These are phyloP conservation scores for Paralvinella palmiformis DNA, from an alignment of 1,140 invertebrate species.

Conservation along the genomic window DNA sequence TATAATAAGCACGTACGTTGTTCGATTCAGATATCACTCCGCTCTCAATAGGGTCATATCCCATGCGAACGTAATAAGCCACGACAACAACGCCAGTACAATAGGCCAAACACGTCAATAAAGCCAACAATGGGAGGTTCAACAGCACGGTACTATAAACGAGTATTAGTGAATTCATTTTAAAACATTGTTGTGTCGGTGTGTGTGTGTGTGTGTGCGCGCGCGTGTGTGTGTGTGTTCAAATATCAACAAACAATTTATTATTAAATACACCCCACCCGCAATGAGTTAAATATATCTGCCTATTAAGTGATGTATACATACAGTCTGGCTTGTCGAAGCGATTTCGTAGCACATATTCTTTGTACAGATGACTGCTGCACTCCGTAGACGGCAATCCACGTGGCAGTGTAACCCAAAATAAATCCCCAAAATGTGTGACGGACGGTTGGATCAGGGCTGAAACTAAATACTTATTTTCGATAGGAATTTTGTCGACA, in stretches of 20 bases:
- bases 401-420: not conserved
- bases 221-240: not conserved
- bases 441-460: not conserved
- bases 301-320: not conserved
- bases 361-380: not conserved
- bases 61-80: not conserved
- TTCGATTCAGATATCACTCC: not conserved
- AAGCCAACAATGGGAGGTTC: not conserved
- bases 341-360: not conserved
- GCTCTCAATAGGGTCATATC: conserved; percentile 15
- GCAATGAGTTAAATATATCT: not conserved
- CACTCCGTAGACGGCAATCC: not conserved
- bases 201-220: not conserved
- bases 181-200: not conserved
- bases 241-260: not conserved
- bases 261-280: not conserved
- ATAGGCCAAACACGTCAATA: not conserved
- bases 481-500: too few species aligned
- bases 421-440: not conserved
- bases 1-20: not conserved
- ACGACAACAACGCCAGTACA: conserved; percentile 6
- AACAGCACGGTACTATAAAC: not conserved
- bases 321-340: not conserved
- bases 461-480: not conserved
- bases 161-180: not conserved